These are phyloP conservation scores for Indicator indicator DNA, from an alignment of 2,113 vertebrate genomes.

Conservation along the genomic window DNA sequence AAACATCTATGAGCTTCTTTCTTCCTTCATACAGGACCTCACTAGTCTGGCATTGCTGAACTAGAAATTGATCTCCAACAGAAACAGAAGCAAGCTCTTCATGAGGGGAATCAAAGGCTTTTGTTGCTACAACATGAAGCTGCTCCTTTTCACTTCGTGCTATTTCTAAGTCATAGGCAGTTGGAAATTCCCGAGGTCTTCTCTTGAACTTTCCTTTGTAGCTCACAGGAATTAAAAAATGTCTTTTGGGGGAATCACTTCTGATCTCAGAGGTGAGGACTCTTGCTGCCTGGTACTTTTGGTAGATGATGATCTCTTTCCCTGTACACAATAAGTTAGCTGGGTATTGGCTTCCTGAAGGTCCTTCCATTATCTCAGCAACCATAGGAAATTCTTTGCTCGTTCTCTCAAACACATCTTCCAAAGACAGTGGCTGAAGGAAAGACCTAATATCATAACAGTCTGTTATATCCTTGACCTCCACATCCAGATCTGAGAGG, in stretches of 20 bases:
- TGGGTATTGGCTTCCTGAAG: conserved; percentile 50
- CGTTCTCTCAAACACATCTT: conserved; percentile 80
- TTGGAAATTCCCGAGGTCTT: conserved; percentile 83
- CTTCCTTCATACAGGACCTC: conserved; percentile 69
- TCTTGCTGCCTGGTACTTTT: conserved; percentile 75
- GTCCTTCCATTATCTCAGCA: conserved; percentile 80
- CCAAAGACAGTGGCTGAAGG: conserved; percentile 78
- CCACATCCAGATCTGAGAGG: conserved; percentile 84
- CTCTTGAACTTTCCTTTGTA: conserved; percentile 88
- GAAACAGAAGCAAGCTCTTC: conserved; percentile 78
- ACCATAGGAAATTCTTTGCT: conserved; percentile 81
- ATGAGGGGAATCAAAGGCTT: conserved; percentile 73
- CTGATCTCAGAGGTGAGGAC: conserved; percentile 84
- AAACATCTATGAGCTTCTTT: conserved; percentile 58
- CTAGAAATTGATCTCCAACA: conserved; percentile 84
- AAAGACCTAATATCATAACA: conserved; percentile 76
- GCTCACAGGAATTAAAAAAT: conserved; percentile 84
- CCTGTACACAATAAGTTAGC: conserved; percentile 64
- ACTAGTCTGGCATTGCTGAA: conserved; percentile 68
- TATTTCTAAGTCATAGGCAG: conserved; percentile 83
- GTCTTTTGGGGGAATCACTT: conserved; percentile 76
- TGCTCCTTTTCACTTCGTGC: conserved; percentile 78
- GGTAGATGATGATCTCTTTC: conserved; percentile 79
- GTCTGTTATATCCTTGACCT: conserved; percentile 86
- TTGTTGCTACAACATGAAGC: conserved; percentile 85